Percentiles rank a stretch among this genome's conserved stretches.
Conservation (phyloP, 2,113 vertebrate species). For the Terrapene triunguis region DNA sequence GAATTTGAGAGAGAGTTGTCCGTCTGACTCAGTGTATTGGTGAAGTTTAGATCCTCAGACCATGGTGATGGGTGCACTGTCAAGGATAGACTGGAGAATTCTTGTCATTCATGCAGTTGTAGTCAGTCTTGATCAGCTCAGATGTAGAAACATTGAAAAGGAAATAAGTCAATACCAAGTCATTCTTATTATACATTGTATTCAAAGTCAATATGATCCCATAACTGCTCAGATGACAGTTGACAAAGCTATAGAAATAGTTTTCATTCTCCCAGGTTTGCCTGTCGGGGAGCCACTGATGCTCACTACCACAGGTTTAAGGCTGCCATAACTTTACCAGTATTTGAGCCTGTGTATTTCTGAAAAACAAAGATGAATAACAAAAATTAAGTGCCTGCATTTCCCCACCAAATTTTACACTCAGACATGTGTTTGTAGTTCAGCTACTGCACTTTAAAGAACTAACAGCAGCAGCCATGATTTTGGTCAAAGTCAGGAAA, state of each 20-base stretch:
- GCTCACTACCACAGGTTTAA: neutral
- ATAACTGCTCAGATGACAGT: neutral
- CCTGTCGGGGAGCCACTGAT: neutral
- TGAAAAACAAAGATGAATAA: neutral
- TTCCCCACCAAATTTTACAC: neutral
- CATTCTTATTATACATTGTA: neutral
- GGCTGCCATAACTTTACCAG: neutral
- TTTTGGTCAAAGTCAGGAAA: neutral
- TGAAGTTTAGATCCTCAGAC: neutral
- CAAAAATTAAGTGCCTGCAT: neutral
- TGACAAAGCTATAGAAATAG: neutral
- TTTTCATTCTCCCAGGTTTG: neutral
- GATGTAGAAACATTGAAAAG: neutral
- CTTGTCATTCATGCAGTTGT: neutral
- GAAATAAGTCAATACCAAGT: neutral
- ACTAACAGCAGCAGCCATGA: neutral
- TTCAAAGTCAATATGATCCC: neutral
- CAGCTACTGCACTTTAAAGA: neutral
- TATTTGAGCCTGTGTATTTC: neutral
- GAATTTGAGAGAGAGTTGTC: neutral
- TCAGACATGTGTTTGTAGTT: neutral
- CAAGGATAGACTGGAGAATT: neutral
- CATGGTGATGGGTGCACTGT: neutral
- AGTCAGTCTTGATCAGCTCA: neutral
- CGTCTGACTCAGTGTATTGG: neutral